phyloP scores from a whole-genome alignment of 2,888 invertebrate genomes.

The Drosophila peninsularis region DNA sequence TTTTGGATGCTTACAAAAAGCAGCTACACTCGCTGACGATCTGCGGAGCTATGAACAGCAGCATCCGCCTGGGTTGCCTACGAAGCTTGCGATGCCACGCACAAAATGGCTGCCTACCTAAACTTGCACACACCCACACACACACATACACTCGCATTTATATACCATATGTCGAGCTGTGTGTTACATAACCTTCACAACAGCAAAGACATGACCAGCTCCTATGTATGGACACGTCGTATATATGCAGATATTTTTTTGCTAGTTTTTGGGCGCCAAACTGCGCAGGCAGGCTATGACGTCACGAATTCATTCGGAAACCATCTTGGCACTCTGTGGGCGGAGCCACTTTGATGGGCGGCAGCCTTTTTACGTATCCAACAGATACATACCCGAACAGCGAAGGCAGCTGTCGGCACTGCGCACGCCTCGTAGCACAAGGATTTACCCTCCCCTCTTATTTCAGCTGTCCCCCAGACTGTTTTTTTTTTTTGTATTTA shows the following conservation, averaged over 20 bases:
- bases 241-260: conserved; percentile 10
- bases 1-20: conserved; percentile 53
- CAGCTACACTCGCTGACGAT: conserved; percentile 85
- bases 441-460: background rate
- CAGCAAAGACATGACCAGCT: conserved; percentile 48
- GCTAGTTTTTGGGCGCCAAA: conserved; percentile 38
- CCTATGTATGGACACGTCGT: conserved; percentile 33
- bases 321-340: conserved; percentile 66
- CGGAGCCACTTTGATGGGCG: conserved; percentile 66
- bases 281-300: conserved; percentile 49
- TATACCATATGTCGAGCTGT: conserved; percentile 15
- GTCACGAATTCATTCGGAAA: conserved; percentile 66
- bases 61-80: conserved; percentile 79
- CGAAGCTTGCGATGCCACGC: conserved; percentile 71
- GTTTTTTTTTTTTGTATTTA: background rate
- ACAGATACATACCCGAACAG: conserved; percentile 59
- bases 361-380: conserved; percentile 44
- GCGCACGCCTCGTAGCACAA: conserved; percentile 48
- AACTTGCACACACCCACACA: conserved; percentile 25
- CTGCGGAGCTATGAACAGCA: conserved; percentile 84
- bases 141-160: conserved; percentile 11
- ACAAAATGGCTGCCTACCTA: conserved; percentile 72
- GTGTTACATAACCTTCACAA: conserved; percentile 74
- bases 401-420: conserved; percentile 1
- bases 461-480: background rate